Evolutionary conservation across 2,888 invertebrate species (phyloP).

Genomic region (Trissoscelio sp.): DNA sequence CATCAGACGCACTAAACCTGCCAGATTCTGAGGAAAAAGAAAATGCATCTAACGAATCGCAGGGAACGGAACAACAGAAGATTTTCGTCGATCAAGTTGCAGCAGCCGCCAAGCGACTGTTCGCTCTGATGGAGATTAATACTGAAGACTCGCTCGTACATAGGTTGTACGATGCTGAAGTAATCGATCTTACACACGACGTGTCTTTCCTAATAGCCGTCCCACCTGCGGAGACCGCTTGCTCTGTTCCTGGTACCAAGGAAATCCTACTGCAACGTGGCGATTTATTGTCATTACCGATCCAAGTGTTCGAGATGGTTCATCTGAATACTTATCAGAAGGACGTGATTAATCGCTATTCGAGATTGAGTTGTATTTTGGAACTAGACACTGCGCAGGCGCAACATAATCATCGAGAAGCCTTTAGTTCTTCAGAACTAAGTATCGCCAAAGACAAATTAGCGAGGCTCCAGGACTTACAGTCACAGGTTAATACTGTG

Average conservation of each 20-base stretch:
- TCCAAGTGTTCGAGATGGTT: constrained; percentile 97
- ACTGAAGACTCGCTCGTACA: constrained; percentile 89
- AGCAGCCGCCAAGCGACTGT: constrained; percentile 89
- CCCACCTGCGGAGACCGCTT: constrained; percentile 96
- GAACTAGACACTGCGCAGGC: constrained; percentile 96
- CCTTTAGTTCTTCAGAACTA: constrained; percentile 95
- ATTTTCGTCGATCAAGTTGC: constrained; percentile 91
- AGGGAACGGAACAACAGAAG: constrained; percentile 89
- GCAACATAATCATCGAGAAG: constrained; percentile 96
- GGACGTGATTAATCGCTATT: constrained; percentile 95
- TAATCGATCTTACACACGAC: constrained; percentile 95
- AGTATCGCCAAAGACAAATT: constrained; percentile 94
- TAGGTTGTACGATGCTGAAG: constrained; percentile 96
- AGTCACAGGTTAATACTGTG: constrained; percentile 92
- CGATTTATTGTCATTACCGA: constrained; percentile 94
- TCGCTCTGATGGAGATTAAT: constrained; percentile 92
- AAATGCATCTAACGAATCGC: constrained; percentile 77
- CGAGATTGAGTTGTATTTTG: constrained; percentile 95
- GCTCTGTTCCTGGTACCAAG: constrained; percentile 93
- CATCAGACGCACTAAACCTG: constrained; percentile 83
- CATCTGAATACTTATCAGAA: constrained; percentile 97
- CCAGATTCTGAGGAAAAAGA: constrained; percentile 79
- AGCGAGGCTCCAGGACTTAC: constrained; percentile 92
- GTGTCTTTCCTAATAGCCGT: constrained; percentile 96
- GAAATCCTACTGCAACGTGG: constrained; percentile 93